Percentiles rank a stretch among this genome's conserved stretches.
These are phyloP conservation scores for Semicossyphus pulcher DNA, from an alignment of 2,113 vertebrate genomes.

Conservation along the genomic window DNA sequence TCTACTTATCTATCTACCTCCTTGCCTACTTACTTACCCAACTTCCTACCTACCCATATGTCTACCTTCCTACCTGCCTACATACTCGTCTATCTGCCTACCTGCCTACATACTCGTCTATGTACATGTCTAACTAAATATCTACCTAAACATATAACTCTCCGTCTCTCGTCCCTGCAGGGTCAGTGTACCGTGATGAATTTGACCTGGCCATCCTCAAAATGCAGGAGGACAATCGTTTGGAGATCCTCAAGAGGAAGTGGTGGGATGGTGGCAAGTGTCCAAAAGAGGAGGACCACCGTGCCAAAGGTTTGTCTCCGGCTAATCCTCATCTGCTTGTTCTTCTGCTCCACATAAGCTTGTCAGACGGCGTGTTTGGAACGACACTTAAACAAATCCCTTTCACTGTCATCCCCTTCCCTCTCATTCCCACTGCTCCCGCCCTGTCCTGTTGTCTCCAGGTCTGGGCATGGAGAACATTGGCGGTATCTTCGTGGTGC, in stretches of 20 bases:
- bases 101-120: too few species aligned
- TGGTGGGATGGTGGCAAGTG: slow-evolving; percentile 99
- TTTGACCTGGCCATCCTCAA: slow-evolving; percentile 98
- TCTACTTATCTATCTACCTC: too few species aligned
- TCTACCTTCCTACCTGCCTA: too few species aligned
- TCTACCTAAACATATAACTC: too few species aligned
- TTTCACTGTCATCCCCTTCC: not conserved
- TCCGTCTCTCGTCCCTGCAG: slow-evolving; percentile 74
- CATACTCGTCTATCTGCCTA: too few species aligned
- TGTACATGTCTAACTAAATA: too few species aligned
- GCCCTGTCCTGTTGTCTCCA: slow-evolving; percentile 48
- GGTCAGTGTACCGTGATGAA: slow-evolving; percentile 94
- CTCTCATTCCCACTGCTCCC: not conserved
- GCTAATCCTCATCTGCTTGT: slow-evolving; percentile 10
- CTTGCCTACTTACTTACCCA: too few species aligned
- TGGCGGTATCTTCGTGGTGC: slow-evolving; percentile 98
- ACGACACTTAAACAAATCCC: not conserved
- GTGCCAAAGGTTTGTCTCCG: slow-evolving; percentile 90
- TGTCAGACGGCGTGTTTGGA: not conserved
- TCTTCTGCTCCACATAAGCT: not conserved
- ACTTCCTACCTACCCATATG: too few species aligned
- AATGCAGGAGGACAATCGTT: slow-evolving; percentile 96
- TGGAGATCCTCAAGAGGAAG: slow-evolving; percentile 96
- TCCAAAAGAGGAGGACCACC: slow-evolving; percentile 96
- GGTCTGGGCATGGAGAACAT: slow-evolving; percentile 99